Evolutionary conservation across 2,113 vertebrate genomes (phyloP).

Genomic region (Epinephelus fuscoguttatus): DNA sequence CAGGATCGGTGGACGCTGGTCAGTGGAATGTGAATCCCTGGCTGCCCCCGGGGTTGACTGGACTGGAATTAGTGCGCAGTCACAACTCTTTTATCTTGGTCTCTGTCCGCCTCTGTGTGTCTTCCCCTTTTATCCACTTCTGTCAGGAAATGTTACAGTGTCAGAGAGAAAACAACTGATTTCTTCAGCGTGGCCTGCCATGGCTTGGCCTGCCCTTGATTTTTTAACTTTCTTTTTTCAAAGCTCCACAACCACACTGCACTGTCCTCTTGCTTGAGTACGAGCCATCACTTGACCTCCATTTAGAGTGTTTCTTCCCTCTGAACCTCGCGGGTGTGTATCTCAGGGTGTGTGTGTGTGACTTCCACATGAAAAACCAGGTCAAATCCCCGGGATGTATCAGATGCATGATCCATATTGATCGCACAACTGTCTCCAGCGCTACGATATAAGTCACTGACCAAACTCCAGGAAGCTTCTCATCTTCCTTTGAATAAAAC

Average conservation of each 20-base stretch:
- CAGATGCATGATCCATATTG: slow-evolving; percentile 44
- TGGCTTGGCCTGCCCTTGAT: not conserved
- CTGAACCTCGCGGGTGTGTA: not conserved
- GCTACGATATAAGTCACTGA: not conserved
- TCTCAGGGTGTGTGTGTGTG: not conserved
- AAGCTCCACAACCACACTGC: slow-evolving; percentile 8
- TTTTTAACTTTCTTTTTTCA: not conserved
- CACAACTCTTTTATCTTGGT: slow-evolving; percentile 30
- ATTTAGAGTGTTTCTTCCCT: slow-evolving; percentile 2
- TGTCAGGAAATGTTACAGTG: slow-evolving; percentile 16
- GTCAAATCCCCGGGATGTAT: slow-evolving; percentile 34
- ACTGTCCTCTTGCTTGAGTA: slow-evolving; percentile 5
- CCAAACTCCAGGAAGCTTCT: slow-evolving; percentile 51
- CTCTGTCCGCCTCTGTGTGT: not conserved
- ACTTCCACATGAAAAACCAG: slow-evolving; percentile 47
- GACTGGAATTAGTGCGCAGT: slow-evolving; percentile 50
- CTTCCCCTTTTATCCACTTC: slow-evolving; percentile 3
- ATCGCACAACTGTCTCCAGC: slow-evolving; percentile 23
- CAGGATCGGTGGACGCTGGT: slow-evolving; percentile 50
- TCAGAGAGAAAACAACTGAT: slow-evolving; percentile 23
- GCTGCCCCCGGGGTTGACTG: slow-evolving; percentile 31
- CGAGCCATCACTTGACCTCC: slow-evolving; percentile 29
- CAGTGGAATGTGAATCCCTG: slow-evolving; percentile 51
- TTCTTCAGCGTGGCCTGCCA: slow-evolving; percentile 17
- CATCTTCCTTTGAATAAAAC: slow-evolving; percentile 52